These are phyloP conservation scores for Marcusenius ussheri DNA, from an alignment of 2,113 vertebrate genomes.

Conservation along the genomic window DNA sequence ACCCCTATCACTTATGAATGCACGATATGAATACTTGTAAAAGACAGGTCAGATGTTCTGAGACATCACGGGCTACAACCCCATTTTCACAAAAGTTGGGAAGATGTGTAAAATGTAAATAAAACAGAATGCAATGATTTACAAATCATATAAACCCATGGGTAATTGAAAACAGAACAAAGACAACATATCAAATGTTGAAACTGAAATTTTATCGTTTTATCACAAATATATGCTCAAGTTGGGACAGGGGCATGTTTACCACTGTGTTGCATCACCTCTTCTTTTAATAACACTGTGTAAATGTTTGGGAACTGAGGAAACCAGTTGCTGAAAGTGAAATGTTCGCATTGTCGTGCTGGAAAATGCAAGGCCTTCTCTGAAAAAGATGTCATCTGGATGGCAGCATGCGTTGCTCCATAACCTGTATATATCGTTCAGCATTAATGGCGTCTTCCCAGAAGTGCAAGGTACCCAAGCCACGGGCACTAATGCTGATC, in stretches of 20 bases:
- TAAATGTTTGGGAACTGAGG: neutral
- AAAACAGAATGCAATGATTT: neutral
- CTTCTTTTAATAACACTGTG: neutral
- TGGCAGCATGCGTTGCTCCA: neutral
- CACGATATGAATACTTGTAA: neutral
- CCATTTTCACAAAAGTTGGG: neutral
- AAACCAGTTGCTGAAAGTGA: neutral
- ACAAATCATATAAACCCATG: neutral
- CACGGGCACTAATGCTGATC: too few relatives aligned
- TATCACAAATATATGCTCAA: neutral
- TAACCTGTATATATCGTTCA: neutral
- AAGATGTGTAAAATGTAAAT: neutral
- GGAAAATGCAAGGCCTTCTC: neutral
- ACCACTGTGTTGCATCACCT: neutral
- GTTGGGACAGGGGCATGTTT: neutral
- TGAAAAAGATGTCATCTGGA: neutral
- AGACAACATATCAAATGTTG: neutral
- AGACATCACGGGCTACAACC: neutral
- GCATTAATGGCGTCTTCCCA: neutral
- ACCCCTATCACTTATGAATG: neutral
- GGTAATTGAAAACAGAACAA: neutral
- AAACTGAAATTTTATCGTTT: neutral
- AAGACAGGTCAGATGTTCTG: neutral
- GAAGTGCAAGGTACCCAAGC: too few relatives aligned
- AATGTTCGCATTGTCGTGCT: neutral